Evolutionary conservation across 2,797 vertebrate species (phyloP), one percentile per base, ranked within the genome.

Genomic region (Mallotus villosus): DNA sequence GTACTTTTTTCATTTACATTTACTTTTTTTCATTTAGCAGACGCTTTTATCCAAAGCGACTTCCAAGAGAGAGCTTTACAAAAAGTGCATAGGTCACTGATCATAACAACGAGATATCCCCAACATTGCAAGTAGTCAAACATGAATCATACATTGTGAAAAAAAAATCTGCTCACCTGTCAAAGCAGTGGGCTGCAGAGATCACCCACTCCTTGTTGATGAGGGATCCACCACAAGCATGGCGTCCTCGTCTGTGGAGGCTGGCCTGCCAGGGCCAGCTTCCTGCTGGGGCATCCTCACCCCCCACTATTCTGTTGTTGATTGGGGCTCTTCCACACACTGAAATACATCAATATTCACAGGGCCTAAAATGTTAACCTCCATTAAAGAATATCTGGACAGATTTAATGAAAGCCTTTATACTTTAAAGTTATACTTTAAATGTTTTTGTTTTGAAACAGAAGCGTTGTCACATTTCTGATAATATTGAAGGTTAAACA

Each of bases 241-340:
- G 83, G 1, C 2, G 0, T 0, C 73, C 79, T 57, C 1, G 72
- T 2, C 0, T 0, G 51, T 83, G 82, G 32, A 91, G 74, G 59
- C 84, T 87, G 2, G 68, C 88, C 49, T 88, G 83, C 89, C 90
- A 90, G 9, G 89, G 81, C 89, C 90, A 90, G 32, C 76, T 75
- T 76, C 84, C 85, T 27, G 67, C 49, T 63, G 64, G 27, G 59
- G 78, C 86, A 65, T 85, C 74, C 22, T 82, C 24, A 70, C 87
- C 89, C 71, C 87, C 86, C 46, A 88, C 86, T 68, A 89, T 87
- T 57, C 58, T 81, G 61, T 11, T 8, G 29, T 46, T 82, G 0
- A 51, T 69, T 0, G 79, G 76, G 67, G 60, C 2, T 0, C 2
- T 77, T 21, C 85, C 89, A 77, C 89, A 89, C 0, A 72, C 75